Conservation (phyloP, 2,888 invertebrate genomes). For the Drosophila flavopinicola region DNA sequence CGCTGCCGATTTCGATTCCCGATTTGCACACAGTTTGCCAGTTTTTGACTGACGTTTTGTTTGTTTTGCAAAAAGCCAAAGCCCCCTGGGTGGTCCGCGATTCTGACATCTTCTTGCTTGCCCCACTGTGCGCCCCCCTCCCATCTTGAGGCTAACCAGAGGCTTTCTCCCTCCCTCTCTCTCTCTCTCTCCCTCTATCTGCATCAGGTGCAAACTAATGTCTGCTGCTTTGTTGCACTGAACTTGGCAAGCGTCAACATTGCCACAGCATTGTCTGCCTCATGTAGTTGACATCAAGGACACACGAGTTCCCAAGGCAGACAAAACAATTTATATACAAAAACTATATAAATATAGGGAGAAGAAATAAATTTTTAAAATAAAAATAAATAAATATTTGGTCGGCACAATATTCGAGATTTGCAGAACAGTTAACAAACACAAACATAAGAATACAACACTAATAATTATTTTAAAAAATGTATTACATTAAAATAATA, state of each 20-base stretch:
- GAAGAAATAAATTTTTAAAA: too few relatives aligned
- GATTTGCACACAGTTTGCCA: constrained; percentile 45
- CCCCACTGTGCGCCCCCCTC: background rate
- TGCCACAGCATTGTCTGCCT: constrained; percentile 21
- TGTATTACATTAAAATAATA: too few relatives aligned
- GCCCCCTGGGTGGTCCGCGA: constrained; percentile 64
- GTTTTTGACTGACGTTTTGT: constrained; percentile 72
- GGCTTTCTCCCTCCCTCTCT: too few relatives aligned
- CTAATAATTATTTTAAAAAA: too few relatives aligned
- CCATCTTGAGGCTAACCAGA: constrained; percentile 19
- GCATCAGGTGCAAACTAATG: constrained; percentile 44
- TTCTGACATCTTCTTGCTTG: constrained; percentile 9
- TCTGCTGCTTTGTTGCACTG: constrained; percentile 15
- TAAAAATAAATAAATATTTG: too few relatives aligned
- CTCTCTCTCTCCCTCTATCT: too few relatives aligned
- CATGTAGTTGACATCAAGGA: constrained; percentile 35
- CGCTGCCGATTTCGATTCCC: constrained; percentile 15
- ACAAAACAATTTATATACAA: too few relatives aligned
- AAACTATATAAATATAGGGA: too few relatives aligned
- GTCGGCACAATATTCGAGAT: too few relatives aligned
- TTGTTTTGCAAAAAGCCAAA: constrained; percentile 80
- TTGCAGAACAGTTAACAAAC: too few relatives aligned
- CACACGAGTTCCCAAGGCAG: background rate
- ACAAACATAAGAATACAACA: too few relatives aligned
- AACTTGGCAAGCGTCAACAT: constrained; percentile 40